A percentile compares a stretch with the other conserved stretches of the same genome.
Evolutionary conservation across 2,113 vertebrate genomes (phyloP).

Genomic region (Halichoeres trimaculatus): DNA sequence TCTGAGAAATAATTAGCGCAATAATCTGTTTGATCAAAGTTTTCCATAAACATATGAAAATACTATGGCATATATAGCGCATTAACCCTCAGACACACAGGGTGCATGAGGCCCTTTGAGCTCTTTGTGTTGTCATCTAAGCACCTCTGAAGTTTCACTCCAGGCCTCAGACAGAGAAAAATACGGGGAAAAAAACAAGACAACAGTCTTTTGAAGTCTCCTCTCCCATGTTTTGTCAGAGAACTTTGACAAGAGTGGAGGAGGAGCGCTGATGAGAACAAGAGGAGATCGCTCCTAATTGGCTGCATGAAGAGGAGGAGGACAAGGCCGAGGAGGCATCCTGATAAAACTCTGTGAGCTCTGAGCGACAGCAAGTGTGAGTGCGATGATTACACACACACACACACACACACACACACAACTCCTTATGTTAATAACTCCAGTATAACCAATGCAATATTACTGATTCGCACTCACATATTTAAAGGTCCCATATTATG

Average conservation of each 20-base stretch:
- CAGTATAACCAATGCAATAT: too few species aligned
- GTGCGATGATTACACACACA: not conserved
- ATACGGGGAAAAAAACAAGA: conserved; percentile 38
- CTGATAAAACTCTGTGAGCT: conserved; percentile 11
- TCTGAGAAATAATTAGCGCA: not conserved
- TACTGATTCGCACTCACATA: too few species aligned
- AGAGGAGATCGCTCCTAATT: conserved; percentile 70
- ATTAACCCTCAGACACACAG: conserved; percentile 23
- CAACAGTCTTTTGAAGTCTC: conserved; percentile 73
- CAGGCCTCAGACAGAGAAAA: conserved; percentile 45
- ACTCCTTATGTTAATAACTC: too few species aligned
- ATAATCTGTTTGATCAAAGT: not conserved
- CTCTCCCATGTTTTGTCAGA: conserved; percentile 65
- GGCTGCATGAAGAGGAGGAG: conserved; percentile 50
- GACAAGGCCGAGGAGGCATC: conserved; percentile 30
- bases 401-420: not conserved
- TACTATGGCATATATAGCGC: conserved; percentile 3
- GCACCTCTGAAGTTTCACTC: conserved; percentile 72
- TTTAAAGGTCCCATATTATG: too few species aligned
- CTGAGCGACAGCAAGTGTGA: conserved; percentile 29
- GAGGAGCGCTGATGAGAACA: conserved; percentile 58
- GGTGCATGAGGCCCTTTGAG: conserved; percentile 39
- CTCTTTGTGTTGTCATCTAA: conserved; percentile 59
- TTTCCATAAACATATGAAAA: not conserved
- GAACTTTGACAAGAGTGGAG: conserved; percentile 66